A percentile compares a stretch with the other conserved stretches of the same genome.
These are phyloP conservation scores for Mythimna albipuncta DNA, from an alignment of 2,888 invertebrate genomes.

Conservation along the genomic window DNA sequence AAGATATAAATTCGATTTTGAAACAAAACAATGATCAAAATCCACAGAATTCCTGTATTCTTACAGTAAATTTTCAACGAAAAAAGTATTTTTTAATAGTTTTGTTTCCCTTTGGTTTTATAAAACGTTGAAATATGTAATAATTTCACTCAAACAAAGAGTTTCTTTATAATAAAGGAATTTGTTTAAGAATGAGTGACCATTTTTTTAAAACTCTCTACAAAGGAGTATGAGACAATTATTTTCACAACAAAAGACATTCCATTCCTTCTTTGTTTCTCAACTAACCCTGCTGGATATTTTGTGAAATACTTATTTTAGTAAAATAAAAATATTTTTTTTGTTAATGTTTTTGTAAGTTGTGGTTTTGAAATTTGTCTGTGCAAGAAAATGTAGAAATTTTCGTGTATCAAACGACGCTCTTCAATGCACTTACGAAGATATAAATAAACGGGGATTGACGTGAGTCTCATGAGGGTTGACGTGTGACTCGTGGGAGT, in stretches of 20 bases:
- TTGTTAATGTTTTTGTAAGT: no score
- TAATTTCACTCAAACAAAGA: background rate
- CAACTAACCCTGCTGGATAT: conserved; percentile 1
- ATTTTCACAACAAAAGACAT: conserved; percentile 49
- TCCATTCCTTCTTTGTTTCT: conserved; percentile 49
- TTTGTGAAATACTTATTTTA: background rate
- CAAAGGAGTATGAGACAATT: conserved; percentile 51
- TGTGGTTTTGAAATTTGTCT: no score
- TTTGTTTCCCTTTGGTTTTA: background rate
- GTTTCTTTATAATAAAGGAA: conserved; percentile 28
- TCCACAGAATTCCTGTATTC: no score
- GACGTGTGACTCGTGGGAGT: no score
- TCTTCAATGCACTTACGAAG: no score
- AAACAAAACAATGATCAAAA: background rate
- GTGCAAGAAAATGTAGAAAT: no score
- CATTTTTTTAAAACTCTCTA: conserved; percentile 30
- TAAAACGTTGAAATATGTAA: background rate
- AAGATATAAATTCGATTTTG: background rate
- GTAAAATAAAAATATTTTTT: no score
- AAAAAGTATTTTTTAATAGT: no score
- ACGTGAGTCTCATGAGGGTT: no score
- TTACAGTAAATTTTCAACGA: no score
- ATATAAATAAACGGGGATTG: no score
- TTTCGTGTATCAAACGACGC: no score
- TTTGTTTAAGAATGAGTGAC: conserved; percentile 14